Evolutionary conservation across 64 coral and sea anemone species (phyloP).

Genomic region (Montipora sp.): DNA sequence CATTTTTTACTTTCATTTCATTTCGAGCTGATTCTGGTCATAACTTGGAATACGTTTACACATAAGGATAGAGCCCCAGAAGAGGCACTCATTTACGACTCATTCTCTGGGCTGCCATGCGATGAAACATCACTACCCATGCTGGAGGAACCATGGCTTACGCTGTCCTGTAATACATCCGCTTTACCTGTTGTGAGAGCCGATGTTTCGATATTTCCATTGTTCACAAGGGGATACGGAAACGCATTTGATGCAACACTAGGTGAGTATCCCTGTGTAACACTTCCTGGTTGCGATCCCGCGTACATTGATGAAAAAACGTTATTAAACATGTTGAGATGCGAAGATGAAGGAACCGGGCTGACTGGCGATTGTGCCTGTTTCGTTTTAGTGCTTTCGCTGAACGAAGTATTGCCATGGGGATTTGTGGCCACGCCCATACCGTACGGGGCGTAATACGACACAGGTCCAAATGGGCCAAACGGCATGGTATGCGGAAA

Average conservation of each 20-base stretch:
- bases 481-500: constrained; percentile 51
- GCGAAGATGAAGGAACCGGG: constrained; percentile 28
- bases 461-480: constrained; percentile 47
- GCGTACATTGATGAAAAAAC: constrained; percentile 51
- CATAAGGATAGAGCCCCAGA: background rate
- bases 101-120: constrained; percentile 31
- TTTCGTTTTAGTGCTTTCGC: constrained; percentile 17
- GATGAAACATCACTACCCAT: constrained; percentile 36
- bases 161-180: constrained; percentile 18
- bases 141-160: constrained; percentile 36
- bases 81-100: background rate
- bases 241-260: constrained; percentile 52
- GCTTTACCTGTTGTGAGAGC: constrained; percentile 6
- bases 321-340: constrained; percentile 60
- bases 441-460: constrained; percentile 45
- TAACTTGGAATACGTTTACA: constrained; percentile 8
- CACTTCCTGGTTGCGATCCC: constrained; percentile 1
- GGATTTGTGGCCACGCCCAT: constrained; percentile 21
- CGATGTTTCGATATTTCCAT: constrained; percentile 32
- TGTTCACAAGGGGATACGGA: constrained; percentile 41
- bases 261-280: constrained; percentile 27
- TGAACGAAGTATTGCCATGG: constrained; percentile 7
- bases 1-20: constrained; percentile 4
- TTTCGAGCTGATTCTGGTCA: background rate
- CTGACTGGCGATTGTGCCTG: constrained; percentile 49